Base-by-base conservation (phyloP, 2,888 invertebrate genomes). In the Liposcelis brunnea region DNA sequence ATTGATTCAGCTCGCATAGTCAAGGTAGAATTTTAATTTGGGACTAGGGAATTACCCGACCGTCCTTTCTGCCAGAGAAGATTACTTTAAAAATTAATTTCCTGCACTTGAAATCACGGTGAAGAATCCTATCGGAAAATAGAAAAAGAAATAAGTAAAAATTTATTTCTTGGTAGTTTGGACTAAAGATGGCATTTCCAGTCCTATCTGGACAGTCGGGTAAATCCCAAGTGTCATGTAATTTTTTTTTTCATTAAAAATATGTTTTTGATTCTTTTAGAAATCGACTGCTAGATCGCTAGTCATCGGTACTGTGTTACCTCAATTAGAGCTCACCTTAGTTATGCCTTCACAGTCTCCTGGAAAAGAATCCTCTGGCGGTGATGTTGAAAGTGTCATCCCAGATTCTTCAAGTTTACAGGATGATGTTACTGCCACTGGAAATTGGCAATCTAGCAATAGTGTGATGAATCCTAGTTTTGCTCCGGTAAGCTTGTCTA, bases 401-500 rank as follows among this genome's bases (percentile, higher is more conserved):
- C 79, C 85, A 1, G 87, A 89, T 65, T 82, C 85, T 5, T 84
- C 84, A 51, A 86, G 85, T 59, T 72, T 86, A 54, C 80, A 80
- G 52, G 86, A 86, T 58, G 72, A 85, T 59, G 64, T 74, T 54
- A 63, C 75, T 60, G 68, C 74, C 64, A 8, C 26, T 4, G 26
- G 26, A 26, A 6, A 40, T 19, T 40, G 40, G 40, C 40, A 40
- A 19, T 40, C 40, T 8, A 40, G 40, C 19, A 19, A 16, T 19
- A 19, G 19, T 6, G 40, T 21, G 6, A 21, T 40, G 16, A 40
- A 40, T 19, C 26, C 26, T 26, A 26, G 5, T 6, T 26, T 6
- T 26, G 4, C 26, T 6, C 4, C 26, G 26, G 26, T 26, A 26
- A 26, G 8, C 5, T 26, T 26, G 5, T 26, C 8, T 6, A 26